Evolutionary conservation across 2,888 invertebrate genomes (phyloP).

Genomic region (Eudasyphora cyanicolor): DNA sequence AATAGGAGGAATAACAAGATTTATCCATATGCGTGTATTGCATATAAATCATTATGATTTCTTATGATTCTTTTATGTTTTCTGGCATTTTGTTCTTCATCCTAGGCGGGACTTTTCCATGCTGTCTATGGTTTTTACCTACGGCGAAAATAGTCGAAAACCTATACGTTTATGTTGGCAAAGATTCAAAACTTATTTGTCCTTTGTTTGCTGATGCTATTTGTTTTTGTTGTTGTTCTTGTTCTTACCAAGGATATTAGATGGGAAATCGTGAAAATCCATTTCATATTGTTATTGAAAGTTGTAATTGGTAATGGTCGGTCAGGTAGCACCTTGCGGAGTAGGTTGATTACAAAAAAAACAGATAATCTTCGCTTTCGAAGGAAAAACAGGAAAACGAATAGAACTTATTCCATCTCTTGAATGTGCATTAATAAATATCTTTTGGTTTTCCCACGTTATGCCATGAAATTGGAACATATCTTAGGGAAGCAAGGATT

Average conservation of each 20-base stretch:
- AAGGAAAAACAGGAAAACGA: too few species aligned
- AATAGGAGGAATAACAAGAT: not conserved
- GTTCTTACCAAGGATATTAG: conserved; percentile 8
- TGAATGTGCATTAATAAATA: too few species aligned
- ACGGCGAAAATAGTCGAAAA: not conserved
- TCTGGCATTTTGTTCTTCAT: not conserved
- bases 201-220: conserved; percentile 26
- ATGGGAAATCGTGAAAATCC: conserved; percentile 42
- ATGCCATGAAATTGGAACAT: too few species aligned
- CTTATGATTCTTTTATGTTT: conserved; percentile 51
- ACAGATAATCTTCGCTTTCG: too few species aligned
- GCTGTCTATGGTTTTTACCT: not conserved
- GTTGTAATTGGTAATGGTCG: not conserved
- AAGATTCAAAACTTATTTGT: conserved; percentile 52
- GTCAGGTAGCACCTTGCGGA: not conserved
- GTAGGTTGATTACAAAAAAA: not conserved
- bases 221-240: not conserved
- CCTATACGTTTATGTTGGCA: conserved; percentile 46
- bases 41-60: conserved; percentile 63
- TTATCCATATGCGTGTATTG: conserved; percentile 53
- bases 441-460: too few species aligned
- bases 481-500: too few species aligned
- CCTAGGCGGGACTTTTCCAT: not conserved
- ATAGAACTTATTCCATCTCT: too few species aligned
- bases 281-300: conserved; percentile 23